Base-by-base conservation (phyloP, 2,888 invertebrate species). In the Pedicia rivosa region DNA sequence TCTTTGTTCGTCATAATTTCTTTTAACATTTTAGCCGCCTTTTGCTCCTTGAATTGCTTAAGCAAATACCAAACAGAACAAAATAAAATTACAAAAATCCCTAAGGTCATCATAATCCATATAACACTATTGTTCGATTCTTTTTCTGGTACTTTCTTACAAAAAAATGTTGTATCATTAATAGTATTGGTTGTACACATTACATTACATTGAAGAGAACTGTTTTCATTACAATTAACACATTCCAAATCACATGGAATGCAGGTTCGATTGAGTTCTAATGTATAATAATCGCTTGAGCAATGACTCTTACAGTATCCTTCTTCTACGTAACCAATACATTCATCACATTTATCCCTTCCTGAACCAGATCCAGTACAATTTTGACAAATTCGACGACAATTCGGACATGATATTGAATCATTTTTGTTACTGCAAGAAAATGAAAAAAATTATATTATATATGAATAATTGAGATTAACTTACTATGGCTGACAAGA, bases 291-390 rank as follows among this genome's bases (percentile, higher is more conserved):
- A 53, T 90, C 87, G 0, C 69, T 56, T 0, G 87, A 82, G 51
- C 92, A 92, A 51, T 84, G 81, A 43, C 90, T 82, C 52, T 87
- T 88, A 51, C 91, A 92, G 52, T 88, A 86, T 51, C 87, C 87
- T 1, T 81, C 84, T 40, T 80, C 72, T 50, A 81, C 82, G 57
- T 79, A 92, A 38, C 79, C 79, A 17, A 77, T 73, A 55, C 95
- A 95, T 46, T 83, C 78, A 48, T 78, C 77, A 55, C 94, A 95
- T 5, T 84, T 79, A 51, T 75, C 74, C 47, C 78, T 75, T 48
- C 88, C 86, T 47, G 86, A 82, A 16, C 92, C 91, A 51, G 81
- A 88, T 3, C 82, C 84, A 6, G 78, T 79, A 56, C 95, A 95
- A 43, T 78, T 78, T 45, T 79, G 76, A 55, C 95, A 95, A 28